phyloP scores from a whole-genome alignment of 2,888 invertebrate species.

The Phasia obesa region DNA sequence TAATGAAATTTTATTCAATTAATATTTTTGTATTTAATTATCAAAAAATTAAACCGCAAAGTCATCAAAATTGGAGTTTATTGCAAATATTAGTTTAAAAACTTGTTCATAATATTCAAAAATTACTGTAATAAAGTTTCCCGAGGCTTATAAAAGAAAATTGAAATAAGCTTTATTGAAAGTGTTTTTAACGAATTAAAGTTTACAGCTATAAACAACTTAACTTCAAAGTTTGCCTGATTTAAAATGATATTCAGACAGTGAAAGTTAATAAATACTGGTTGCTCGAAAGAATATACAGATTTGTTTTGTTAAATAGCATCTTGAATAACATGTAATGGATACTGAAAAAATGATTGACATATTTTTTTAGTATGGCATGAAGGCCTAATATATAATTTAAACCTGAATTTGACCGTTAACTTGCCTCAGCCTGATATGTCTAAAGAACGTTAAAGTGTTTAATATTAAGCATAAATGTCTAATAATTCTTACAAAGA shows the following conservation, averaged over 20 bases:
- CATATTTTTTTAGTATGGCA: too few relatives aligned
- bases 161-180: background rate
- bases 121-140: background rate
- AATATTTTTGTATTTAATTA: too few relatives aligned
- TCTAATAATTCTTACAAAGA: too few relatives aligned
- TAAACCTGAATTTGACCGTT: too few relatives aligned
- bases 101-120: background rate
- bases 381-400: too few relatives aligned
- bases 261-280: background rate
- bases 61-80: background rate
- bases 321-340: too few relatives aligned
- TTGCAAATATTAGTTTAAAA: background rate
- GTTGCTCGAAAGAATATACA: background rate
- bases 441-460: too few relatives aligned
- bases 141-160: background rate
- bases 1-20: background rate
- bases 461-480: too few relatives aligned
- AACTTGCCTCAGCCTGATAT: too few relatives aligned
- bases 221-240: background rate
- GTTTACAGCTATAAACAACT: constrained; percentile 1
- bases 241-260: background rate
- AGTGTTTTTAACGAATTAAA: constrained; percentile 33
- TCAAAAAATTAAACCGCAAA: background rate
- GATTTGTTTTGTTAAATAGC: background rate
- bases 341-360: too few relatives aligned